These are phyloP conservation scores for Myoxocephalus aenaeus DNA, from an alignment of 2,797 vertebrate species.

Conservation along the genomic window DNA sequence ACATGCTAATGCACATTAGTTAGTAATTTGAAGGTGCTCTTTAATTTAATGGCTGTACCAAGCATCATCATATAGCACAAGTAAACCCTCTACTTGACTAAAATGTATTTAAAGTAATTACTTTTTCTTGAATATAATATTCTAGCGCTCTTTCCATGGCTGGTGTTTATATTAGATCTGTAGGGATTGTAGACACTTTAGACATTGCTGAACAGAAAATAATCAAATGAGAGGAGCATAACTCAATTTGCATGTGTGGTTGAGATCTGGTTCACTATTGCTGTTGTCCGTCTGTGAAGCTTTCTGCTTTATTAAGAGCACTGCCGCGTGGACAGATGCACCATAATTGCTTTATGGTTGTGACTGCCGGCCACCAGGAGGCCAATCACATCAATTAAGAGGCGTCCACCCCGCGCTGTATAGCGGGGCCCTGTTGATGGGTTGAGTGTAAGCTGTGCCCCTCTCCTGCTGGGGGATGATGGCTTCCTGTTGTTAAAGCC, in stretches of 20 bases:
- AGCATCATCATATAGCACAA: background rate
- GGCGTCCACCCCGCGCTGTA: slow-evolving; percentile 29
- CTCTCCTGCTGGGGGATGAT: slow-evolving; percentile 52
- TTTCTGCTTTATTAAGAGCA: slow-evolving; percentile 55
- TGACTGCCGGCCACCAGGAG: slow-evolving; percentile 33
- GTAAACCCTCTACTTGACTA: background rate
- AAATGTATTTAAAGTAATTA: background rate
- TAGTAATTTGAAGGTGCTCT: background rate
- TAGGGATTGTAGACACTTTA: background rate
- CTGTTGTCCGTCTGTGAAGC: slow-evolving; percentile 11
- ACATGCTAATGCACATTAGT: background rate
- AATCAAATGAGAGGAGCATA: slow-evolving; percentile 22
- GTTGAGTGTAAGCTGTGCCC: slow-evolving; percentile 37
- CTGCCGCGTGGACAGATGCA: slow-evolving; percentile 27
- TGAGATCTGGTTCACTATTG: too few relatives aligned
- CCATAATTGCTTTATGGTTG: slow-evolving; percentile 29
- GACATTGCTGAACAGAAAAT: slow-evolving; percentile 8
- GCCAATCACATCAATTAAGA: slow-evolving; percentile 65
- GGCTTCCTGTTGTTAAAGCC: slow-evolving; percentile 57
- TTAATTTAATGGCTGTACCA: background rate
- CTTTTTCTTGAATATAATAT: background rate
- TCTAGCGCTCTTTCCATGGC: background rate
- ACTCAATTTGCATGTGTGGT: background rate
- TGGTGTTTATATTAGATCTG: background rate
- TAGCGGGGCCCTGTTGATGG: slow-evolving; percentile 48